Evolutionary conservation across 2,113 vertebrate genomes (phyloP), one percentile per base, ranked within the genome.

Genomic region (Myiopsitta monachus): DNA sequence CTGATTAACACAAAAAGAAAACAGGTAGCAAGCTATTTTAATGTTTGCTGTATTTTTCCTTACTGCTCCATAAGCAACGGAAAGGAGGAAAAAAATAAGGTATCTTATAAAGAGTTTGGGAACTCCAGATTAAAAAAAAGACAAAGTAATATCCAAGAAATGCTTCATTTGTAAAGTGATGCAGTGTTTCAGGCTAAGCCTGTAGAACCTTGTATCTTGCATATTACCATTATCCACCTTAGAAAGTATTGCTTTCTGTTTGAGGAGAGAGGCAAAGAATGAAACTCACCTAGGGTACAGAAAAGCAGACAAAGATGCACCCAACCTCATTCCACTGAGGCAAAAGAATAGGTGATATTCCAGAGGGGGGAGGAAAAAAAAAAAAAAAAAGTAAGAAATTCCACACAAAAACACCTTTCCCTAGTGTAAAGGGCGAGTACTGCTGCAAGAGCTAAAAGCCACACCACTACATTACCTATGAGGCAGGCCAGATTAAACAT

Each of bases 1-100:
- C 67, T 1, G 10, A 89, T 94, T 87, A 93, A 73, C 67, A 76
- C n/a, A 93, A 75, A 78, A 84, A 76, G 31, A 75, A 90, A 85
- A 85, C 27, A 90, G 59, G 77, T 1, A 88, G n/a, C 19, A 87
- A 86, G 38, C 21, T 88, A 59, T 67, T 80, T 51, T 74, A 66
- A 73, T 2, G 12, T 76, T 63, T 57, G 55, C 30, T 67, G 4
- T 47, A 88, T 27, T 74, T 75, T 84, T 91, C 73, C 73, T 72
- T 64, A 63, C 43, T 62, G 43, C 10, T 77, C 33, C 19, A 78
- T 39, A 47, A 86, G 55, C 61, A 93, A 84, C 7, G 4, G 11
- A 82, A 88, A 41, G 11, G 18, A 3, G 23, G 10, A 4, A 55
- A 85, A 83, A 70, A 0, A 2, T 8, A 14, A 67, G 2, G 11